Percentiles rank a stretch among this genome's conserved stretches.
phyloP scores from a whole-genome alignment of 2,797 vertebrate genomes.

The Microctenopoma stevenorrisi region DNA sequence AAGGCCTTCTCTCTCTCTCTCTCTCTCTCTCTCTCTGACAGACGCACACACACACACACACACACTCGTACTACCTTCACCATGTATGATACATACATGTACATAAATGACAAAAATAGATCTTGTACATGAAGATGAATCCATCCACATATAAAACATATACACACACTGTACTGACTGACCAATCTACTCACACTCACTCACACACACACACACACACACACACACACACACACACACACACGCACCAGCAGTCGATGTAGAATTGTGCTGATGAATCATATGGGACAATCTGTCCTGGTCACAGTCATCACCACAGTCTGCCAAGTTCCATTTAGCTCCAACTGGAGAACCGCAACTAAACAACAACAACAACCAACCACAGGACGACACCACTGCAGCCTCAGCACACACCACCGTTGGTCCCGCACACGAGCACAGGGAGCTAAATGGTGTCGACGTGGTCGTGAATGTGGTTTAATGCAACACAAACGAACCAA shows the following conservation, averaged over 20 bases:
- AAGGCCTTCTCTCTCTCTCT: no score
- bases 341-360: slow-evolving; percentile 45
- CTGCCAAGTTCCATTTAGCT: slow-evolving; percentile 59
- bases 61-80: no score
- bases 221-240: slow-evolving; percentile 20
- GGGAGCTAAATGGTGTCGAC: not conserved
- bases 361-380: slow-evolving; percentile 30
- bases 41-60: no score
- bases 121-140: not conserved
- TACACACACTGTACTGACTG: slow-evolving; percentile 9
- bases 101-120: not conserved
- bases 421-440: not conserved
- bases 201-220: not conserved
- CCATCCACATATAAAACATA: slow-evolving; percentile 14
- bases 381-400: slow-evolving; percentile 7
- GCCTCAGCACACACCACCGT: not conserved
- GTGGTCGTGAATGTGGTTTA: not conserved
- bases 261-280: slow-evolving; percentile 62
- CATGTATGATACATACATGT: not conserved
- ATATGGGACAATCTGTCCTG: slow-evolving; percentile 69
- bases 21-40: no score
- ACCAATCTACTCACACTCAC: slow-evolving; percentile 8
- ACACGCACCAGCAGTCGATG: slow-evolving; percentile 31
- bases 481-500: no score
- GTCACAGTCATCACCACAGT: slow-evolving; percentile 54